Base-by-base conservation (phyloP, 2,888 invertebrate genomes). In the Drosophila atripex region DNA sequence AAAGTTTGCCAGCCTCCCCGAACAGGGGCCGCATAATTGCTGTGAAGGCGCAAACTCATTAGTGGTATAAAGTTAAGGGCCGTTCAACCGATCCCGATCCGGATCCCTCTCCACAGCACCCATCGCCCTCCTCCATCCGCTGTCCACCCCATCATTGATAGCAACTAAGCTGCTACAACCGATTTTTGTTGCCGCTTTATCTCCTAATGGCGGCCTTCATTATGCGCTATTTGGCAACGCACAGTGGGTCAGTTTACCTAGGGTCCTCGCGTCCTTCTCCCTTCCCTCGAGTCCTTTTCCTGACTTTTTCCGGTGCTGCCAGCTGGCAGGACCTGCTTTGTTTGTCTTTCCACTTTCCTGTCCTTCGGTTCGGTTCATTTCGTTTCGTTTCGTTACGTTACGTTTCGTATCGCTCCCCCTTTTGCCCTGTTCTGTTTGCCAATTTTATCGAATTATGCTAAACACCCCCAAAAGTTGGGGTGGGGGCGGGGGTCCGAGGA, bases 371-470 rank as follows among this genome's bases (percentile, higher is more conserved):
- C 52, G 16, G 38, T 45, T 21, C 12, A n/a, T 28, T 49, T 54
- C 45, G 45, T 56, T 60, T 58, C 57, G 71, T 68, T 77, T 64
- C 60, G 12, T 18, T 18, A 25, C 49, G 32, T 32, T 47, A n/a
- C 39, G 45, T 46, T 47, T 16, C 53, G 18, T n/a, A n/a, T n/a
- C n/a, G n/a, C n/a, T n/a, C 49, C 14, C 41, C 16, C 28, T 7
- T 39, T 43, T 43, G 45, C 14, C 35, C 35, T 32, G 25, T 58
- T 51, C 55, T 70, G 74, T 75, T 80, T 74, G 76, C 71, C 76
- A 76, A 74, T 82, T 76, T 72, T 76, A 76, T 86, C 78, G 78
- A 86, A 79, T 85, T 84, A 84, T 85, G 86, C 72, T 73, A 73
- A 84, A 70, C 73, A 73, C 52, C 25, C n/a, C 11, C 35, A 14